Percentiles rank a stretch among this genome's conserved stretches.
phyloP scores from a whole-genome alignment of 2,113 vertebrate genomes.

The Saimiri boliviensis region DNA sequence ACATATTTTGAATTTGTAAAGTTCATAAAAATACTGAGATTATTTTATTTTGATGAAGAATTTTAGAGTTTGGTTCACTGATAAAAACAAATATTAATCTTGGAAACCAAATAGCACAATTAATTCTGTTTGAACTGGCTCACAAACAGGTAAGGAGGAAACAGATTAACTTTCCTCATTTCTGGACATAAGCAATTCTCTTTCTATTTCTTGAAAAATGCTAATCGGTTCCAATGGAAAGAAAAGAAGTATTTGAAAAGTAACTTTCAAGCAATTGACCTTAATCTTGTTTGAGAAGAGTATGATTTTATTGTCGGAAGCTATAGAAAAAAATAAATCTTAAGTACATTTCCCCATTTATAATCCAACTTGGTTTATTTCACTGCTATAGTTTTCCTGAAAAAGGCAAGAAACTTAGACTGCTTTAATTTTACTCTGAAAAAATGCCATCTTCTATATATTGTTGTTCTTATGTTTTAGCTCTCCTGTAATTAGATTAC shows the following conservation, averaged over 20 bases:
- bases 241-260: constrained; percentile 28
- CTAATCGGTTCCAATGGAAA: not conserved
- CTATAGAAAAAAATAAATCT: constrained; percentile 16
- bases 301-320: constrained; percentile 17
- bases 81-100: constrained; percentile 78
- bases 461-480: not conserved
- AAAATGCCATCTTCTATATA: not conserved
- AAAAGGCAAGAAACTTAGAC: not conserved
- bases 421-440: constrained; percentile 12
- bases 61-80: constrained; percentile 74
- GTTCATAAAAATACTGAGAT: constrained; percentile 74
- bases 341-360: not conserved
- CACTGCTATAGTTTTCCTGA: not conserved
- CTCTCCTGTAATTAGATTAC: not conserved
- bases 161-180: constrained; percentile 62
- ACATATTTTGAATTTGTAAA: constrained; percentile 73
- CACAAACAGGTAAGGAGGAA: constrained; percentile 20
- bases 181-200: constrained; percentile 14
- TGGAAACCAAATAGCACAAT: constrained; percentile 74
- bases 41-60: constrained; percentile 79
- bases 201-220: constrained; percentile 44
- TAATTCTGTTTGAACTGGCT: constrained; percentile 72
- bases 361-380: not conserved
- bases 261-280: constrained; percentile 13
- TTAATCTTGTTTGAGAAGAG: constrained; percentile 22